Conservation (phyloP, 2,113 vertebrate species). For the Cottus gobio region DNA sequence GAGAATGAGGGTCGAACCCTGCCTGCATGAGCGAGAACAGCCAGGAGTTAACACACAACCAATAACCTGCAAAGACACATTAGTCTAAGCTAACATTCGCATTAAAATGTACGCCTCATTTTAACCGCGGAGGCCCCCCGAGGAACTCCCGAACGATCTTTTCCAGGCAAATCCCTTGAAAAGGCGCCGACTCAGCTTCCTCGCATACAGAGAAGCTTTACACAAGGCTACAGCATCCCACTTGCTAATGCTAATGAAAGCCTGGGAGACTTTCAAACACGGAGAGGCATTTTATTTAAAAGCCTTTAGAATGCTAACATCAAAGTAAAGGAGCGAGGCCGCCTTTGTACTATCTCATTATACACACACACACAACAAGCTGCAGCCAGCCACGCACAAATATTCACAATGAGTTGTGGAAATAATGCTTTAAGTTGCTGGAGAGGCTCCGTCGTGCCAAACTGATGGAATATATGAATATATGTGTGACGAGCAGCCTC, state of each 20-base stretch:
- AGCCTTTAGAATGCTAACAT: conserved; percentile 72
- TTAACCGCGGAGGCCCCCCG: conserved; percentile 32
- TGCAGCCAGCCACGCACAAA: conserved; percentile 54
- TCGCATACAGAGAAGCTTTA: conserved; percentile 59
- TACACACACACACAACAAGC: conserved; percentile 59
- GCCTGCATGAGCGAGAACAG: conserved; percentile 79
- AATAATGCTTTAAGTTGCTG: conserved; percentile 43
- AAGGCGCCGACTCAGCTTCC: conserved; percentile 47
- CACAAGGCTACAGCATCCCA: conserved; percentile 64
- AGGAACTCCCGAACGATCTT: conserved; percentile 33
- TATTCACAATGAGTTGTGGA: conserved; percentile 56
- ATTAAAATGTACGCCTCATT: conserved; percentile 44
- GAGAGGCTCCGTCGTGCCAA: conserved; percentile 3
- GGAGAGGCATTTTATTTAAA: conserved; percentile 53
- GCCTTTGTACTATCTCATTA: conserved; percentile 67
- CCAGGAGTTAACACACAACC: conserved; percentile 32
- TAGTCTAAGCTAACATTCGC: conserved; percentile 52
- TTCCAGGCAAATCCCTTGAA: conserved; percentile 65
- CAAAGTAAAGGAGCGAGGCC: conserved; percentile 64
- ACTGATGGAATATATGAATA: conserved; percentile 23
- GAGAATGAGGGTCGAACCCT: conserved; percentile 93
- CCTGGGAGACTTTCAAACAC: conserved; percentile 71
- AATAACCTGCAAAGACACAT: conserved; percentile 46
- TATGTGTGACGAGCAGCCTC: not conserved
- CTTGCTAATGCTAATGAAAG: conserved; percentile 75